These are phyloP conservation scores for Melinopterus prodromus DNA, from an alignment of 2,888 invertebrate species.

Conservation along the genomic window DNA sequence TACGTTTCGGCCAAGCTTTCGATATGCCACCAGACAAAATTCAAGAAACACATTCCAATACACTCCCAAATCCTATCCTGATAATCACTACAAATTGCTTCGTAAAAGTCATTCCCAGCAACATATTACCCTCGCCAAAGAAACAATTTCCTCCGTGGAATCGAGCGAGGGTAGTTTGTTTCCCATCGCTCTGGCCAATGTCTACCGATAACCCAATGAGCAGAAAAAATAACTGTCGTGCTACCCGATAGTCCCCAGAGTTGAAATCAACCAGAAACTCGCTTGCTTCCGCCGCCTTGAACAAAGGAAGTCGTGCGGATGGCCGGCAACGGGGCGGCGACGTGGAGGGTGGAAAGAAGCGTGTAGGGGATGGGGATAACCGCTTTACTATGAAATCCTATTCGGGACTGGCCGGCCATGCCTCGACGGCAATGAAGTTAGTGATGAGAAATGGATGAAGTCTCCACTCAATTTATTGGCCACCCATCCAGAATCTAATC, in stretches of 20 bases:
- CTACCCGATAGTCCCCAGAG: neutral
- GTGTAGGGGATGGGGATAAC: conserved; percentile 41
- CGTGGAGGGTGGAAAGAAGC: neutral
- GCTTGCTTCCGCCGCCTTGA: conserved; percentile 29
- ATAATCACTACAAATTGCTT: neutral
- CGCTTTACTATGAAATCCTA: conserved; percentile 56
- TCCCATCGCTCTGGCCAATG: neutral
- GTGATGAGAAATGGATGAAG: conserved; percentile 59
- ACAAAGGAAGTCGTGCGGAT: conserved; percentile 43
- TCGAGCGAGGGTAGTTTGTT: conserved; percentile 4
- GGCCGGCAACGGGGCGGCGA: neutral
- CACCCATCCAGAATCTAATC: conserved; percentile 61
- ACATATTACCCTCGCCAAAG: conserved; percentile 4
- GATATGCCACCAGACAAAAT: too few relatives aligned
- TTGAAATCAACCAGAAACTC: conserved; percentile 4
- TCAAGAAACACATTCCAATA: neutral
- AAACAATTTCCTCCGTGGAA: neutral
- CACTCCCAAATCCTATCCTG: neutral
- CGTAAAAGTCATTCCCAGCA: neutral
- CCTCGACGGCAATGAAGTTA: conserved; percentile 59
- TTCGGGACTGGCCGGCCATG: conserved; percentile 47
- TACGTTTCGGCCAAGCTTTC: too few relatives aligned
- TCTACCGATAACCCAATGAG: conserved; percentile 4
- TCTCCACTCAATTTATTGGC: conserved; percentile 61
- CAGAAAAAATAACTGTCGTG: conserved; percentile 4